A percentile compares a stretch with the other conserved stretches of the same genome.
Conservation (phyloP, 2,888 invertebrate genomes). For the Siphonodentalium dalli region DNA sequence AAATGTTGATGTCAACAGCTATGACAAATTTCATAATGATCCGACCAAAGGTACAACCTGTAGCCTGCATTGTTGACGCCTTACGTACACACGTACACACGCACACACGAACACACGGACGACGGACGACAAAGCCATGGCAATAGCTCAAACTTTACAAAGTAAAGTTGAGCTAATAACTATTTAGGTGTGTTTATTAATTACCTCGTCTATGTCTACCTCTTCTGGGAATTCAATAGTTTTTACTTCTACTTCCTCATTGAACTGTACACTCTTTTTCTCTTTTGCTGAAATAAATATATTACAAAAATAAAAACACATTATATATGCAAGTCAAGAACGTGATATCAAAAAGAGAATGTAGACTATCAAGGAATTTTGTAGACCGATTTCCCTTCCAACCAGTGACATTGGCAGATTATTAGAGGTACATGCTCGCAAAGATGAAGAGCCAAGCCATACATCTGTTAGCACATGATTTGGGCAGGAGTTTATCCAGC, state of each 20-base stretch:
- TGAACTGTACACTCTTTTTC: constrained; percentile 72
- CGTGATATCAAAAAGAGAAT: no score
- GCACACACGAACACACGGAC: no score
- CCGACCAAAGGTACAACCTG: no score
- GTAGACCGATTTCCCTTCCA: background rate
- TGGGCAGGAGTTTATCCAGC: no score
- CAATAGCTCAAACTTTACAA: no score
- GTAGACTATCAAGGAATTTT: no score
- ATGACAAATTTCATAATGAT: no score
- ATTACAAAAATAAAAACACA: constrained; percentile 3
- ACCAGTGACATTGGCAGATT: background rate
- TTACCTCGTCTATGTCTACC: constrained; percentile 80
- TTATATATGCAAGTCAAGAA: background rate
- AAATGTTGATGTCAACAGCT: no score
- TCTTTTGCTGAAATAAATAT: constrained; percentile 34
- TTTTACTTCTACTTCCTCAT: constrained; percentile 73
- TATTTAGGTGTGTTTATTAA: constrained; percentile 7
- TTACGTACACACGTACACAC: no score
- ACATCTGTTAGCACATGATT: background rate
- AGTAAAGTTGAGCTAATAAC: no score
- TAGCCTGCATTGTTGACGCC: no score
- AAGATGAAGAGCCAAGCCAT: background rate
- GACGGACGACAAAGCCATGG: no score
- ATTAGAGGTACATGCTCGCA: background rate
- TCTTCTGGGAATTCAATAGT: constrained; percentile 64